These are phyloP conservation scores for Parazoanthus darwini DNA, from an alignment of 92 coral and sea anemone genomes.

Conservation along the genomic window DNA sequence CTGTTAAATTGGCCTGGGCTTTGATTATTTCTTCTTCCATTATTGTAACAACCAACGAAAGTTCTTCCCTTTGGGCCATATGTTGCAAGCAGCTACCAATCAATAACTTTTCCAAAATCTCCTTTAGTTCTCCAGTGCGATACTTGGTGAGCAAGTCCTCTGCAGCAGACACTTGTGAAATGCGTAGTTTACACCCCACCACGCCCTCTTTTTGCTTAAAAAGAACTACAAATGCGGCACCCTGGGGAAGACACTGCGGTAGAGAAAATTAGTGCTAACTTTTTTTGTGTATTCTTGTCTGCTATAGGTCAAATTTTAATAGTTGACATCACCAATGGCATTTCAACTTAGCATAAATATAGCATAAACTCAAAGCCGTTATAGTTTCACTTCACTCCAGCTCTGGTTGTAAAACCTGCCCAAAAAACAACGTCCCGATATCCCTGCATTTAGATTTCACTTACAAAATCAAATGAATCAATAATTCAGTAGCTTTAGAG, in stretches of 20 bases:
- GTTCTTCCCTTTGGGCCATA: not conserved
- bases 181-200: slow-evolving; percentile 32
- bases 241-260: slow-evolving; percentile 20
- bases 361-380: too few relatives aligned
- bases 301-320: too few relatives aligned
- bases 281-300: too few relatives aligned
- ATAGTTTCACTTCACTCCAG: too few relatives aligned
- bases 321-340: too few relatives aligned
- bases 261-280: not conserved
- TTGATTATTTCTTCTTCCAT: slow-evolving; percentile 23
- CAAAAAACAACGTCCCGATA: too few relatives aligned
- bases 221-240: slow-evolving; percentile 22
- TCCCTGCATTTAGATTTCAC: too few relatives aligned
- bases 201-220: not conserved
- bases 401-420: too few relatives aligned
- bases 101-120: not conserved
- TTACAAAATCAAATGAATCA: too few relatives aligned
- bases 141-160: slow-evolving; percentile 13
- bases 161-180: slow-evolving; percentile 17
- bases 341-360: too few relatives aligned
- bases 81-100: not conserved
- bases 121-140: slow-evolving; percentile 1
- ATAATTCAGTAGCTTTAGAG: too few relatives aligned
- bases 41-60: not conserved
- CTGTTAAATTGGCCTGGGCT: not conserved